Evolutionary conservation across 2,113 vertebrate genomes (phyloP).

Genomic region (Calyptomena viridis): DNA sequence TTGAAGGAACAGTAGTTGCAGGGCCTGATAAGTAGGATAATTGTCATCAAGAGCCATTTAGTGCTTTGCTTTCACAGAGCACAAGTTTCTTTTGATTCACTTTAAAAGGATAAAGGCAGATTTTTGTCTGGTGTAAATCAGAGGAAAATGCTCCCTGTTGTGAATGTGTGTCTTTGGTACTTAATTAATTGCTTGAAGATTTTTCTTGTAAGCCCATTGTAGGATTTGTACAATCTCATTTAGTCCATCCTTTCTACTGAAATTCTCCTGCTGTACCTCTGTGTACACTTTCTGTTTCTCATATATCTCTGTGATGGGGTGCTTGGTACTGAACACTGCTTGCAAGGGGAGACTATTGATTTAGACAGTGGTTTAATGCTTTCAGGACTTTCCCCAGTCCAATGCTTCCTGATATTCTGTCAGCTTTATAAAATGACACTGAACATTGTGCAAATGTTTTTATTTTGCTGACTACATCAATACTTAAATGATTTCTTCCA

Average conservation of each 20-base stretch:
- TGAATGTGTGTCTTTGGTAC: not conserved
- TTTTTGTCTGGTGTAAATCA: not conserved
- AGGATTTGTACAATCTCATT: constrained; percentile 19
- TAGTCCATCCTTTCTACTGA: not conserved
- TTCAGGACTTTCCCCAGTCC: not conserved
- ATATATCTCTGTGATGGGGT: not conserved
- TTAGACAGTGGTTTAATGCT: not conserved
- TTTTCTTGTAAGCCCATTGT: constrained; percentile 16
- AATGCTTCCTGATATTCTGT: not conserved
- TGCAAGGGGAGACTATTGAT: not conserved
- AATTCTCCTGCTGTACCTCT: not conserved
- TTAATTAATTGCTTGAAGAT: constrained; percentile 22
- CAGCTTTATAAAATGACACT: not conserved
- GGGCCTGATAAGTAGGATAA: not conserved
- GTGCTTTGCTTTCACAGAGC: not conserved
- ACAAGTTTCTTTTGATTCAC: not conserved
- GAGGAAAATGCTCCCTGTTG: not conserved
- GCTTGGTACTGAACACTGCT: not conserved
- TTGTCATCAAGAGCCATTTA: constrained; percentile 5
- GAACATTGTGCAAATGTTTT: not conserved
- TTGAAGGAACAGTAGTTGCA: not conserved
- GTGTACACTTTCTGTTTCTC: not conserved
- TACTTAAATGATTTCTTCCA: not conserved
- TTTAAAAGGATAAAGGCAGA: not conserved
- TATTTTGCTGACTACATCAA: not conserved